A percentile compares a stretch with the other conserved stretches of the same genome.
Conservation (phyloP, 2,888 invertebrate species). For the Luffia ferchaultella region DNA sequence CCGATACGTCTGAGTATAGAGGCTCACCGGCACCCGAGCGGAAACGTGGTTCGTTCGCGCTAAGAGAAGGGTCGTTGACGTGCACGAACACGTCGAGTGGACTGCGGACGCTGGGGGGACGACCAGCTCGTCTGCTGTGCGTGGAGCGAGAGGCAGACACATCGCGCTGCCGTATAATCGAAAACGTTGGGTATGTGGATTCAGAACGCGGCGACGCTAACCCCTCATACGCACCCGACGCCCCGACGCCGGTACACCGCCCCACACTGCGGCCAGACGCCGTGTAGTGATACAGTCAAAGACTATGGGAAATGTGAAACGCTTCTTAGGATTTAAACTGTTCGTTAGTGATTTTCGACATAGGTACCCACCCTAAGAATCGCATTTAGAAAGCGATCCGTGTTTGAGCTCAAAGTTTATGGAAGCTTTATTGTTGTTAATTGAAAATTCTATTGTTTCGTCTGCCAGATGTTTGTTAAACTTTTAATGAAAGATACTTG, state of each 20-base stretch:
- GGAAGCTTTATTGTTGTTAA: constrained; percentile 58
- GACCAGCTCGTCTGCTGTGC: constrained; percentile 48
- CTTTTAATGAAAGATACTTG: constrained; percentile 20
- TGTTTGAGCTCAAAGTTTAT: constrained; percentile 57
- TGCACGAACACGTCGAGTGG: constrained; percentile 17
- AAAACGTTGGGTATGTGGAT: constrained; percentile 56
- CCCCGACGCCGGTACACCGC: constrained; percentile 50
- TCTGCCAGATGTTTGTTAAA: constrained; percentile 26
- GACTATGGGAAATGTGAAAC: constrained; percentile 60
- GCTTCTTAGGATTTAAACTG: constrained; percentile 51
- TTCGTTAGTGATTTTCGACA: constrained; percentile 39
- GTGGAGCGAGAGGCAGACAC: constrained; percentile 48
- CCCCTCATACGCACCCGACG: constrained; percentile 56
- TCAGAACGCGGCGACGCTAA: constrained; percentile 46
- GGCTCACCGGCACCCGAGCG: constrained; percentile 65
- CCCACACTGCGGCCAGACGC: constrained; percentile 24
- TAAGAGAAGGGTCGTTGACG: constrained; percentile 51
- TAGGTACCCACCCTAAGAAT: constrained; percentile 35
- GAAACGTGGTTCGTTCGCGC: constrained; percentile 55
- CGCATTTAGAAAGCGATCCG: constrained; percentile 21
- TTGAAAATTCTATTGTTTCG: constrained; percentile 55
- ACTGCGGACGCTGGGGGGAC: constrained; percentile 42
- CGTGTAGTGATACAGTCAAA: constrained; percentile 37
- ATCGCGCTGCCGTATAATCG: constrained; percentile 53
- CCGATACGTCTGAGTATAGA: constrained; percentile 64